Evolutionary conservation across 2,797 vertebrate species (phyloP), one percentile per base, ranked within the genome.

Genomic region (Erpetoichthys calabaricus): DNA sequence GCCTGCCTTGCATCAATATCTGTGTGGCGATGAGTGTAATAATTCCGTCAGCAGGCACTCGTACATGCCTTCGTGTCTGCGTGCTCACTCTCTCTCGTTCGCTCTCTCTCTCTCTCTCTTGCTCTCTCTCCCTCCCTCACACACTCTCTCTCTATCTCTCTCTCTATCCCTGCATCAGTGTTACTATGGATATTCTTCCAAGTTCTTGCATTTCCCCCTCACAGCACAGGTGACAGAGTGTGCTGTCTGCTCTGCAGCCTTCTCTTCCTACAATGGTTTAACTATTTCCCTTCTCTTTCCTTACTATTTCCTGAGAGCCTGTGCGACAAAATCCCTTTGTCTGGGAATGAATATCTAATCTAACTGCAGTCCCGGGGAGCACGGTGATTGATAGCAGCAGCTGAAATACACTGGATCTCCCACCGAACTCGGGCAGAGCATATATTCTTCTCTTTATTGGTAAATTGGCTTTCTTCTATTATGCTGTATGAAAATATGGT

Each of bases 121-220:
- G 60, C 55, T 51, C 49, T 61, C 56, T 45, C 47, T 63, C 25
- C 56, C 57, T 63, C 57, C 55, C 57, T 54, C 55, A 56, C 62
- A 64, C 57, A 67, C 53, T 53, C 58, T 50, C 57, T 53, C 60
- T 44, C 55, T 47, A 54, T 64, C 63, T 58, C 60, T 58, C 46
- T 5, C 61, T 59, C 57, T 50, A 56, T 55, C 62, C 62, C 64
- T 70, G 61, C 58, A 59, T 62, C 47, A 65, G 66, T 57, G 73
- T 70, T 75, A 70, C 67, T 74, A 73, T 75, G 69, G 72, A 66
- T 70, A 73, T 69, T 65, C 62, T 49, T 59, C 59, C 64, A 60
- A 65, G 63, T 56, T 55, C n/a, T 57, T 60, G 57, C 54, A 60
- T 47, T n/a, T 51, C 56, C 56, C 10, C 46, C 46, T 54, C 56